Percentiles rank a stretch among this genome's conserved stretches.
These are phyloP conservation scores for Rhizoglyphus robini DNA, from an alignment of 1,140 invertebrate species.

Conservation along the genomic window DNA sequence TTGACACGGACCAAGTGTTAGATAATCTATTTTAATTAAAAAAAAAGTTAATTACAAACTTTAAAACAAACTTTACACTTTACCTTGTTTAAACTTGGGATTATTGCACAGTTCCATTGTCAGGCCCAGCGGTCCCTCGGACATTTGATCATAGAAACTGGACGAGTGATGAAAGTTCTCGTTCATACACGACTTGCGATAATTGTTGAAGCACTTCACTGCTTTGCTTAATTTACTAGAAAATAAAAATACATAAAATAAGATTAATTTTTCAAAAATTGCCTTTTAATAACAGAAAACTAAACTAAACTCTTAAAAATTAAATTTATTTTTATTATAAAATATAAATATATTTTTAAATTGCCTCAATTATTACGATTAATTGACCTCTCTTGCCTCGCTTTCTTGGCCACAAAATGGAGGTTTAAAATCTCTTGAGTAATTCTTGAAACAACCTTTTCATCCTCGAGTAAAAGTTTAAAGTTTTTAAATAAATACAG, in stretches of 20 bases:
- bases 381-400: too few species aligned
- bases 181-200: constrained; percentile 6
- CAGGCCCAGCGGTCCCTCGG: background rate
- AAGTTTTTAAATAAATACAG: too few species aligned
- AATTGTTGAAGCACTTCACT: constrained; percentile 1
- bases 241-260: background rate
- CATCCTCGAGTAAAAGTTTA: too few species aligned
- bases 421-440: too few species aligned
- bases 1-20: constrained; percentile 12
- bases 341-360: too few species aligned
- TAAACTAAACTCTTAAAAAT: too few species aligned
- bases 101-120: constrained; percentile 14
- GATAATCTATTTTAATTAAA: constrained; percentile 14
- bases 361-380: too few species aligned
- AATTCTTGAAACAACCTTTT: too few species aligned
- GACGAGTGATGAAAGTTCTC: background rate
- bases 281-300: too few species aligned
- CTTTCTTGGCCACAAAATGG: too few species aligned
- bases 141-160: constrained; percentile 10
- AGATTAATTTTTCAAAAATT: background rate
- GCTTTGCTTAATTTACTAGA: constrained; percentile 2
- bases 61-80: background rate
- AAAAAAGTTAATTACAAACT: background rate
- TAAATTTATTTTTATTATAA: too few species aligned
- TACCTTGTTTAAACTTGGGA: constrained; percentile 16